These are phyloP conservation scores for Pyrrhura leucotis DNA, from an alignment of 2,797 vertebrate genomes.

Conservation along the genomic window DNA sequence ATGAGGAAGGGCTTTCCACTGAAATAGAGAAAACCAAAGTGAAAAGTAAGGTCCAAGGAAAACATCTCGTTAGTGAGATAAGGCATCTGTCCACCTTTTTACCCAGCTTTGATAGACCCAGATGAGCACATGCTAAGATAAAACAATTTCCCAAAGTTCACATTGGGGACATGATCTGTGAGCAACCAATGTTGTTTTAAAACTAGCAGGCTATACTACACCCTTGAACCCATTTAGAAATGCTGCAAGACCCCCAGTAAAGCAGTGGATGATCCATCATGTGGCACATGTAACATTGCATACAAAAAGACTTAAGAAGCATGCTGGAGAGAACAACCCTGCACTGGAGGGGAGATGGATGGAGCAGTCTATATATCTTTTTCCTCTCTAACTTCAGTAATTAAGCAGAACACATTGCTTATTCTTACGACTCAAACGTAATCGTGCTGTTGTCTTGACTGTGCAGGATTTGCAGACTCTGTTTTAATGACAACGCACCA, in stretches of 20 bases:
- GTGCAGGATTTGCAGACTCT: conserved; percentile 39
- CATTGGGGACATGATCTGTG: not conserved
- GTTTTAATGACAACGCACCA: conserved; percentile 46
- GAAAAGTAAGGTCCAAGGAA: not conserved
- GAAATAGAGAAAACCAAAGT: not conserved
- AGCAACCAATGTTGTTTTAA: not conserved
- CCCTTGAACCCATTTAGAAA: not conserved
- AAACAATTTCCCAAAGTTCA: not conserved
- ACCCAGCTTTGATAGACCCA: not conserved
- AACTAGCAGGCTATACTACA: not conserved
- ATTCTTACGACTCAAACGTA: conserved; percentile 37
- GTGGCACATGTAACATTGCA: not conserved
- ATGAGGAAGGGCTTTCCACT: not conserved
- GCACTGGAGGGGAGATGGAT: not conserved
- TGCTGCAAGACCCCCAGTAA: not conserved
- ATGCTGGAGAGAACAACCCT: not conserved
- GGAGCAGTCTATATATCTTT: not conserved
- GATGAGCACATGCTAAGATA: not conserved
- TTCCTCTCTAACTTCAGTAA: conserved; percentile 6
- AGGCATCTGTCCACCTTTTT: not conserved
- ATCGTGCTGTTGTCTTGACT: conserved; percentile 38
- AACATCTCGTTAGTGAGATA: not conserved
- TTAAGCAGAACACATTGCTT: conserved; percentile 38
- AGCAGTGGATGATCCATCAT: not conserved
- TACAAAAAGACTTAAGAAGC: not conserved